These are phyloP conservation scores for Pinna nobilis DNA, from an alignment of 1,140 invertebrate species.

Conservation along the genomic window DNA sequence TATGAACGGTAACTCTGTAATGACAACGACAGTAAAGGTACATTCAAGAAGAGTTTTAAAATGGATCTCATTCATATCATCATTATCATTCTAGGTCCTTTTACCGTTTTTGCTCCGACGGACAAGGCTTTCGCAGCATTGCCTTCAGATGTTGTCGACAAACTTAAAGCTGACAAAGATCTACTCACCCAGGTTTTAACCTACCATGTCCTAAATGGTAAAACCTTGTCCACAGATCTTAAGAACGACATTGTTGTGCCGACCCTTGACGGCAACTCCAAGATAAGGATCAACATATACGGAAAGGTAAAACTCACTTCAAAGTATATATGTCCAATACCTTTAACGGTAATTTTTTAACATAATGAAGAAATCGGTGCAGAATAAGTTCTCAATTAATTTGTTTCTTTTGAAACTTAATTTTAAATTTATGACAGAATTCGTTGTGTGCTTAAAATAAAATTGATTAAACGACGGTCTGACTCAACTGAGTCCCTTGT, in stretches of 20 bases:
- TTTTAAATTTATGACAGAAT: too few species aligned
- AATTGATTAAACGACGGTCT: too few species aligned
- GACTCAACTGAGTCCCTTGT: too few species aligned
- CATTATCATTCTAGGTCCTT: constrained; percentile 74
- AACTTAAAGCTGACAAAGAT: constrained; percentile 78
- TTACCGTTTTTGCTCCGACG: constrained; percentile 89
- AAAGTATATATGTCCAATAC: too few species aligned
- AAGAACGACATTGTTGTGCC: constrained; percentile 21
- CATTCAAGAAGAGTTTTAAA: too few species aligned
- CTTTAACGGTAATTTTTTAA: too few species aligned
- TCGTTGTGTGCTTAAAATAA: too few species aligned
- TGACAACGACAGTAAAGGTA: background rate
- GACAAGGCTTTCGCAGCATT: constrained; percentile 84
- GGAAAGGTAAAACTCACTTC: constrained; percentile 21
- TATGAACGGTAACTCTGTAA: background rate
- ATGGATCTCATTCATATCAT: too few species aligned
- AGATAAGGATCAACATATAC: constrained; percentile 36
- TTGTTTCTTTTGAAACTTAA: too few species aligned
- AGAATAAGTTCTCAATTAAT: too few species aligned
- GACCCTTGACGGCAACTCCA: background rate
- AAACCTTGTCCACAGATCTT: constrained; percentile 18
- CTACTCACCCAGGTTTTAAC: constrained; percentile 84
- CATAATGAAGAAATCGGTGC: too few species aligned
- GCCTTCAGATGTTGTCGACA: constrained; percentile 79
- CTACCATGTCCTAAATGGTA: constrained; percentile 80